Evolutionary conservation across 2,113 vertebrate species (phyloP), one percentile per base, ranked within the genome.

Genomic region (Diadophis punctatus): DNA sequence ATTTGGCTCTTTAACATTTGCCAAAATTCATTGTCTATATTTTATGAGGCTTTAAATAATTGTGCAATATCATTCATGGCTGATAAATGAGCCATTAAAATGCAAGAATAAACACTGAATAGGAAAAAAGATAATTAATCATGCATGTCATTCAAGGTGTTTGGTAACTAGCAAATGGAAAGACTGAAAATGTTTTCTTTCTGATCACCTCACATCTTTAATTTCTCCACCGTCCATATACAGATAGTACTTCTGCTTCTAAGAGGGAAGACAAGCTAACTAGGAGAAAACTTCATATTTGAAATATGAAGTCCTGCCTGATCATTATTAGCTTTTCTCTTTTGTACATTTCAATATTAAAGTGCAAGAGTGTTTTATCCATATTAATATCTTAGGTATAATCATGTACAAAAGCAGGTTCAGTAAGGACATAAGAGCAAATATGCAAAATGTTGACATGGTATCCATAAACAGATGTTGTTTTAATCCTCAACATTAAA

Each of bases 11-110:
- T 87, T 16, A 84, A 27, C 43, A 80, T 51, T 86, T 92, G 25
- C 91, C 91, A 30, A 20, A 91, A 95, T 88, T 93, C 58, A 86
- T 93, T 87, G 55, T 86, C 8, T 90, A 93, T 94, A 93, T 93
- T 93, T 93, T 85, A 92, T 90, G 43, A 90, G 20, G 2, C 90
- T 87, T 0, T 91, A 0, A 63, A 93, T 94, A 74, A 91, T 96
- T 85, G 43, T 90, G 23, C 53, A 87, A n/a, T 0, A 84, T 39
- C 14, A 80, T 18, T 52, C 89, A 93, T 48, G 10, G 25, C 39
- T 88, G 34, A 88, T 55, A 88, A 80, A 49, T 91, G 94, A 56
- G 91, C 90, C 39, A 55, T 93, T 87, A 74, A 43, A 88, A 92
- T 68, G 56, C 91, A 74, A 30, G 48, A 88, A 91, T 80, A 49